Conservation (phyloP, 2,113 vertebrate species). For the Thalassarche chlororhynchos region DNA sequence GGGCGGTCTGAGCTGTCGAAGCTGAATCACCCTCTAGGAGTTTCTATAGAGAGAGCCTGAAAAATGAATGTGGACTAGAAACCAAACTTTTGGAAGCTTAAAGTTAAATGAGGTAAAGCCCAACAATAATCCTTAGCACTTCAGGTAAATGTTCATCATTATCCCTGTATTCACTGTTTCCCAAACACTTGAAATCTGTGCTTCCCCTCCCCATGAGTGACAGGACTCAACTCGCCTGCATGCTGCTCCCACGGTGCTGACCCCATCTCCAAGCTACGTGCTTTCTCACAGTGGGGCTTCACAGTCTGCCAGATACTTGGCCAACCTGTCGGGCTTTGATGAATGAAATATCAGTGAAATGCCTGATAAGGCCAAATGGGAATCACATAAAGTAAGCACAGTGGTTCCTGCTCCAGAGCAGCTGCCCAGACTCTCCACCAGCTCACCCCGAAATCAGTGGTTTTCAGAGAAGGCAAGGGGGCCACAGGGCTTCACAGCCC, state of each 20-base stretch:
- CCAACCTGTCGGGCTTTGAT: neutral
- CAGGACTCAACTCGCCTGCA: neutral
- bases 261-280: neutral
- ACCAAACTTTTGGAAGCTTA: neutral
- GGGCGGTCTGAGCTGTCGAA: neutral
- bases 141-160: neutral
- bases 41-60: neutral
- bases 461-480: neutral
- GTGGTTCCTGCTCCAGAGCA: neutral
- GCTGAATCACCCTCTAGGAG: neutral
- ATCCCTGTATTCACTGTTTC: neutral
- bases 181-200: neutral
- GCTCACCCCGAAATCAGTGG: neutral
- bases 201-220: neutral
- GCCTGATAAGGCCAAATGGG: neutral
- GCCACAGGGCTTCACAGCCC: neutral
- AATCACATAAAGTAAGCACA: neutral
- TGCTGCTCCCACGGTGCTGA: neutral
- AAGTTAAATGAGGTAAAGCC: neutral
- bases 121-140: neutral
- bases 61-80: neutral
- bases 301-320: neutral
- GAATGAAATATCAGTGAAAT: neutral
- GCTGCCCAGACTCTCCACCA: neutral
- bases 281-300: neutral